Conservation (phyloP, 2,797 vertebrate species). For the Fundulus diaphanus region DNA sequence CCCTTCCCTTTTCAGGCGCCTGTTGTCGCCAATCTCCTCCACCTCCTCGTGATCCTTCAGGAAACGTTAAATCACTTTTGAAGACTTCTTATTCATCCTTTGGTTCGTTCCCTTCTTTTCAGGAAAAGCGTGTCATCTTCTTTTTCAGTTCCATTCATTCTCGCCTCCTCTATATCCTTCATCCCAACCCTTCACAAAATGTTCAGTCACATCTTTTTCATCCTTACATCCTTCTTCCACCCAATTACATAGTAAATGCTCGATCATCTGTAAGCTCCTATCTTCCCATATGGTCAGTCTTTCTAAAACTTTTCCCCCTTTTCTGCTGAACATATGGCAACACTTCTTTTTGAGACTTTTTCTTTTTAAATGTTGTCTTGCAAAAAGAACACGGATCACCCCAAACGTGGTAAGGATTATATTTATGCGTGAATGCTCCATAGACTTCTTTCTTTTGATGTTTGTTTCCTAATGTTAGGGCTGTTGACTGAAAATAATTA, state of each 20-base stretch:
- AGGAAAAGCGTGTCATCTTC: slow-evolving; percentile 51
- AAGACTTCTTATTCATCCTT: slow-evolving; percentile 38
- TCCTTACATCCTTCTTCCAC: slow-evolving; percentile 47
- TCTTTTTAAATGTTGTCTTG: slow-evolving; percentile 24
- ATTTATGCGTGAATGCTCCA: neutral
- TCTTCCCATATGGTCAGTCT: slow-evolving; percentile 35
- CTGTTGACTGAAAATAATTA: neutral
- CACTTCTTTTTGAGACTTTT: no score
- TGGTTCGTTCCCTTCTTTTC: slow-evolving; percentile 43
- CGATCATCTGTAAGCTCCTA: slow-evolving; percentile 53
- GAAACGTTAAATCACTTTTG: slow-evolving; percentile 53
- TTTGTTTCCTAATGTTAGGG: neutral
- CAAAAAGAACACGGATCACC: slow-evolving; percentile 24
- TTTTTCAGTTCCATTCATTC: slow-evolving; percentile 51
- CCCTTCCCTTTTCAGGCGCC: slow-evolving; percentile 18
- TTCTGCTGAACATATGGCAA: slow-evolving; percentile 14
- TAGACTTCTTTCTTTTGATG: neutral
- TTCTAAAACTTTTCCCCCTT: slow-evolving; percentile 17
- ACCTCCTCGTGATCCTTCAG: slow-evolving; percentile 41
- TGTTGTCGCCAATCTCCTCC: slow-evolving; percentile 30
- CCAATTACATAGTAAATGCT: slow-evolving; percentile 54
- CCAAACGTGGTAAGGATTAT: neutral
- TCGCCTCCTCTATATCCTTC: slow-evolving; percentile 46
- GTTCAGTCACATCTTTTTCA: slow-evolving; percentile 51
- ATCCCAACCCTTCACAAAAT: slow-evolving; percentile 54